Percentiles rank a stretch among this genome's conserved stretches.
These are phyloP conservation scores for Peromyscus eremicus DNA, from an alignment of 2,797 vertebrate species.

Conservation along the genomic window DNA sequence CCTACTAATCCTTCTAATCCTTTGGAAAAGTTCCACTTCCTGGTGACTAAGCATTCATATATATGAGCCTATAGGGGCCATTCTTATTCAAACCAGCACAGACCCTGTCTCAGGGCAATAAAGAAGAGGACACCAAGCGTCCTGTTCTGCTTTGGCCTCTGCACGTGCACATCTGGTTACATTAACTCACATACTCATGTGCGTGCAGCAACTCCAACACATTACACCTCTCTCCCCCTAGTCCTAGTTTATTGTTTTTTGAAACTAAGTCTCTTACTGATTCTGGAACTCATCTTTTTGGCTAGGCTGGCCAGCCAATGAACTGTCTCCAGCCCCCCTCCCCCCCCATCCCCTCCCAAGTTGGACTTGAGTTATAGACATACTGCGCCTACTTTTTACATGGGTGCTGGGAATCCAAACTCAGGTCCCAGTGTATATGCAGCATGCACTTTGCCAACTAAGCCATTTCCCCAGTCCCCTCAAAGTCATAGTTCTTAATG, in stretches of 20 bases:
- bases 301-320: background rate
- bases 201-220: background rate
- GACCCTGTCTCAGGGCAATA: background rate
- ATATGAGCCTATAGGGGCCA: background rate
- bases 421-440: background rate
- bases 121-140: background rate
- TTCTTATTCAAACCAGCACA: background rate
- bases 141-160: background rate
- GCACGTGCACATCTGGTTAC: background rate
- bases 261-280: background rate
- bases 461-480: background rate
- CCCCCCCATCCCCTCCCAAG: background rate
- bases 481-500: background rate
- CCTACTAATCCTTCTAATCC: background rate
- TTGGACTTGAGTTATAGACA: background rate
- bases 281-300: background rate
- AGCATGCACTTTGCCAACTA: background rate
- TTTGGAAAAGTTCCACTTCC: background rate
- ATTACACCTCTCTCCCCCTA: background rate
- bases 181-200: background rate
- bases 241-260: background rate
- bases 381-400: background rate
- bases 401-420: background rate
- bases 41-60: background rate
- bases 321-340: background rate